These are phyloP conservation scores for Chiloscyllium punctatum DNA, from an alignment of 2,797 vertebrate genomes.

Conservation along the genomic window DNA sequence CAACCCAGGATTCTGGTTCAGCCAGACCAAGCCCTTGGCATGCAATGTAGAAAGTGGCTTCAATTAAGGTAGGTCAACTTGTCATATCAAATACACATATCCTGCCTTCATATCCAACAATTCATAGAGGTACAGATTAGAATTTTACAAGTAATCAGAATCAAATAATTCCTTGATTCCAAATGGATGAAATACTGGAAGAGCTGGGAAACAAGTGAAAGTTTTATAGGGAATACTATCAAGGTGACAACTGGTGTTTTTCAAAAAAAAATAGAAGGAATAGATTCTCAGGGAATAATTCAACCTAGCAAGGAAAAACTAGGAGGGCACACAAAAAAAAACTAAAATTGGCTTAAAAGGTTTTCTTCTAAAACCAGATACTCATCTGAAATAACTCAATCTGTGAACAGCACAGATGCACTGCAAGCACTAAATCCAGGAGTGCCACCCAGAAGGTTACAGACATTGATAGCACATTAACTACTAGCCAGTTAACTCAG, in stretches of 20 bases:
- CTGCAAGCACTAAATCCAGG: not conserved
- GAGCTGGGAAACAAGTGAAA: not conserved
- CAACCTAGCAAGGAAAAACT: not conserved
- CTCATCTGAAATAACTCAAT: not conserved
- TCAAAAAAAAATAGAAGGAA: not conserved
- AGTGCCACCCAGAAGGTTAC: not conserved
- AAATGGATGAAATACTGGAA: not conserved
- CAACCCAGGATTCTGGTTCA: not conserved
- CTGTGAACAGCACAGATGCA: not conserved
- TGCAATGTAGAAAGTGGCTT: not conserved
- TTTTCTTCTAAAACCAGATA: no score
- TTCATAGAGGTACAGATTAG: no score
- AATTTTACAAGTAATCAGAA: not conserved
- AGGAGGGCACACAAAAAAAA: not conserved
- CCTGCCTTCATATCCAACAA: not conserved
- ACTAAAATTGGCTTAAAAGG: no score
- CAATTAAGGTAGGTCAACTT: not conserved
- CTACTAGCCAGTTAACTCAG: not conserved
- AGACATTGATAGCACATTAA: not conserved
- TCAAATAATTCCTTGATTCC: not conserved
- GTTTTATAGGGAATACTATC: not conserved
- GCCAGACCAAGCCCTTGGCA: not conserved
- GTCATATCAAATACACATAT: not conserved
- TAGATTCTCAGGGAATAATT: not conserved
- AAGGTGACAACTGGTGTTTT: not conserved